These are phyloP conservation scores for Cantharis nigra DNA, from an alignment of 2,888 invertebrate species.

Conservation along the genomic window DNA sequence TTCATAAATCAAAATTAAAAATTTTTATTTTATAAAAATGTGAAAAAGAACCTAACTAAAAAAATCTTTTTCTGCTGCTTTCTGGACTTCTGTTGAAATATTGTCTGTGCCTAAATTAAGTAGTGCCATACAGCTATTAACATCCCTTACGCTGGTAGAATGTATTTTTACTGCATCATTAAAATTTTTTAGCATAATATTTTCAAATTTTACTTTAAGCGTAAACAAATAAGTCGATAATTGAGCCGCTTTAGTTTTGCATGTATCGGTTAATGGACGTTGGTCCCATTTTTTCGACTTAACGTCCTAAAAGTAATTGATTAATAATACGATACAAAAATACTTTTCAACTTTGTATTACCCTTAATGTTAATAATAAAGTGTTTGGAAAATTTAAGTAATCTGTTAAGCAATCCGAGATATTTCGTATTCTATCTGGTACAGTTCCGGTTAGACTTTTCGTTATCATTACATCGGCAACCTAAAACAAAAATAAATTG, in stretches of 20 bases:
- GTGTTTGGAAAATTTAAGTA: slow-evolving; percentile 34
- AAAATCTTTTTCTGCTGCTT: neutral
- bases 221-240: slow-evolving; percentile 34
- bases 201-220: slow-evolving; percentile 34
- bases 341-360: neutral
- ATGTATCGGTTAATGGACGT: slow-evolving; percentile 29
- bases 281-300: slow-evolving; percentile 10
- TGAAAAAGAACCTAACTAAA: neutral
- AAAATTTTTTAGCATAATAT: slow-evolving; percentile 34
- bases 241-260: slow-evolving; percentile 26
- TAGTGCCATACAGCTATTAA: neutral
- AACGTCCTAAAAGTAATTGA: neutral
- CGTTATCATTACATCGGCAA: slow-evolving; percentile 16
- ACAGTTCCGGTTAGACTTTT: neutral
- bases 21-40: too few relatives aligned
- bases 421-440: slow-evolving; percentile 1
- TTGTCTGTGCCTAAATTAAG: neutral
- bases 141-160: neutral
- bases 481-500: slow-evolving; percentile 2
- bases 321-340: neutral
- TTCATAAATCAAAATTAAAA: too few relatives aligned
- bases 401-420: slow-evolving; percentile 23
- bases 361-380: slow-evolving; percentile 14
- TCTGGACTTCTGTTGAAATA: neutral
- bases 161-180: slow-evolving; percentile 24